Evolutionary conservation across 2,113 vertebrate genomes (phyloP), one percentile per base, ranked within the genome.

Genomic region (Barbus barbus): DNA sequence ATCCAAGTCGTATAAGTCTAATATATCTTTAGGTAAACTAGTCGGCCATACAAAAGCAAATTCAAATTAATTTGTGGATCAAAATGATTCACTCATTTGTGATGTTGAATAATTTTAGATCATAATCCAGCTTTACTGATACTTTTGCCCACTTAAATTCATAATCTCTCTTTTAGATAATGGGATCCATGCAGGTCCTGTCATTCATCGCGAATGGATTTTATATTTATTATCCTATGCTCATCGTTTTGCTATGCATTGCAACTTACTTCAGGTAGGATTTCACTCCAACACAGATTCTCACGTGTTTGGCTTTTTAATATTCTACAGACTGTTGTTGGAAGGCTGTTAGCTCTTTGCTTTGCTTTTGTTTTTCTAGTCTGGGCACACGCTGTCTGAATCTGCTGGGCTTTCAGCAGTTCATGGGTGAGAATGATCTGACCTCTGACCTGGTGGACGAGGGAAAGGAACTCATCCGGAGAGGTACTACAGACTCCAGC

Each of bases 161-260:
- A 4, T 53, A 20, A 24, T 79, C 22, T 71, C 36, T 53, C 12
- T 31, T 9, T 90, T 84, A 99, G 97, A 97, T 99, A 87, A 98
- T 99, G 97, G 97, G 97, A 77, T 97, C 97, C 41, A 96, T 98
- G 96, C 94, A 69, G 87, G 94, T 99, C 67, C 94, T 99, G 36
- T 95, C 96, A 36, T 96, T 98, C 87, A 95, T 99, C 91, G 96
- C 97, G 79, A 95, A 97, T 92, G 97, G 96, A 9, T 98, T 99
- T 91, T 98, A 99, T 89, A 97, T 99, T 87, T 99, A 99, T 88
- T 99, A 99, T 85, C 97, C 97, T 60, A 97, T 98, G 96, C 92
- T 98, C 87, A 94, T 98, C 20, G 93, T 98, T 80, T 93, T 99
- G 90, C 96, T 99, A 56, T 99, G 97, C 90, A 96, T 97, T 86